Evolutionary conservation across 2,888 invertebrate species (phyloP), one percentile per base, ranked within the genome.

Genomic region (Anodontia alba): DNA sequence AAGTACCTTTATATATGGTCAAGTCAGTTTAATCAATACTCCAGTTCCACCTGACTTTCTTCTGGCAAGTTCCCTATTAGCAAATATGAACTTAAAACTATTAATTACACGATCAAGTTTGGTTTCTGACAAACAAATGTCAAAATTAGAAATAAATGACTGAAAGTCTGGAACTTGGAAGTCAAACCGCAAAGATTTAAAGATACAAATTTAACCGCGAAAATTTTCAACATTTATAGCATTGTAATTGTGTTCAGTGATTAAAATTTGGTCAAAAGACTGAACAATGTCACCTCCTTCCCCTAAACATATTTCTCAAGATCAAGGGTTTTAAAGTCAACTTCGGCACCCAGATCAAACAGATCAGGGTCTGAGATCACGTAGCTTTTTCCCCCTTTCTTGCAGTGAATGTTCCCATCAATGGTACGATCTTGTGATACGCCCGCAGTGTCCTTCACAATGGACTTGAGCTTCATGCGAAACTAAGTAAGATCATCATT

Each of bases 401-500:
- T 10, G 46, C 73, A 73, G 38, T 57, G 51, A 36, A 73, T 31
- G 17, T 51, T 51, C 12, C 73, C 73, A 57, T 73, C 73, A 3
- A n/a, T 26, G 36, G 73, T 36, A n/a, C 46, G 33, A 23, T 57
- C 42, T 15, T 57, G 46, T 1, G 73, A 10, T 1, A 73, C 73
- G 8, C 73, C 73, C 5, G n/a, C 29, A 38, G 38, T 54, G 36
- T 73, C 73, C 38, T 36, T 73, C 23, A 73, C 31, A 5, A 73
- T 36, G 7, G 73, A 73, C 31, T 73, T 73, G n/a, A 73, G 31
- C 26, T 57, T 73, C 54, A 73, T 20, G 1, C 73, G 46, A 1
- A 73, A 31, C 20, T 54, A n/a, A 7, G 73, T 73, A 5, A 73
- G 57, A 57, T 73, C 73, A 57, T 73, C 73, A 3, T 54, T 57